phyloP scores from a whole-genome alignment of 2,113 vertebrate species.

The Oceanodroma tethys region DNA sequence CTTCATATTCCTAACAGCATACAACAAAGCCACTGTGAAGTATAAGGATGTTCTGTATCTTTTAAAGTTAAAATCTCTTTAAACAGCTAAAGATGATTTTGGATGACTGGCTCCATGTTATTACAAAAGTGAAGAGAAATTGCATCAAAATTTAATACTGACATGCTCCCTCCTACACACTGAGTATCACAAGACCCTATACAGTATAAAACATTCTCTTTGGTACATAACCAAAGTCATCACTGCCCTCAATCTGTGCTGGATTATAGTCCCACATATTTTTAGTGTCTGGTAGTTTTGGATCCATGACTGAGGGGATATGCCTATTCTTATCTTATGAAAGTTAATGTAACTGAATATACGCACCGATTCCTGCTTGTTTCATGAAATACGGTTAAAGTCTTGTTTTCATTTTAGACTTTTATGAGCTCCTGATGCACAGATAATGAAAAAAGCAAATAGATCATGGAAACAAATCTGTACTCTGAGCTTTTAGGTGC shows the following conservation, averaged over 20 bases:
- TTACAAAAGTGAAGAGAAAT: background rate
- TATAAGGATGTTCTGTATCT: background rate
- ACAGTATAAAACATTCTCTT: background rate
- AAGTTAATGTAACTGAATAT: background rate
- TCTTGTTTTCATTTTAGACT: background rate
- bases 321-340: background rate
- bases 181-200: background rate
- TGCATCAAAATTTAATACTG: background rate
- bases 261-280: background rate
- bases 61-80: background rate
- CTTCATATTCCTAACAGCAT: background rate
- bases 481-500: background rate
- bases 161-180: background rate
- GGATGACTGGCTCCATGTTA: background rate
- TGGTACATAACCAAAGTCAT: background rate
- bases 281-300: background rate
- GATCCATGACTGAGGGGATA: background rate
- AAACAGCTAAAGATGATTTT: background rate
- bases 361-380: background rate
- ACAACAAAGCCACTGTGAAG: background rate
- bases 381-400: background rate
- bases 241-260: background rate
- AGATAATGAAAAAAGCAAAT: background rate
- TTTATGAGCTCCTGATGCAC: background rate
- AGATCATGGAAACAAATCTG: background rate